These are phyloP conservation scores for Chaetodon trifascialis DNA, from an alignment of 2,113 vertebrate species.

Conservation along the genomic window DNA sequence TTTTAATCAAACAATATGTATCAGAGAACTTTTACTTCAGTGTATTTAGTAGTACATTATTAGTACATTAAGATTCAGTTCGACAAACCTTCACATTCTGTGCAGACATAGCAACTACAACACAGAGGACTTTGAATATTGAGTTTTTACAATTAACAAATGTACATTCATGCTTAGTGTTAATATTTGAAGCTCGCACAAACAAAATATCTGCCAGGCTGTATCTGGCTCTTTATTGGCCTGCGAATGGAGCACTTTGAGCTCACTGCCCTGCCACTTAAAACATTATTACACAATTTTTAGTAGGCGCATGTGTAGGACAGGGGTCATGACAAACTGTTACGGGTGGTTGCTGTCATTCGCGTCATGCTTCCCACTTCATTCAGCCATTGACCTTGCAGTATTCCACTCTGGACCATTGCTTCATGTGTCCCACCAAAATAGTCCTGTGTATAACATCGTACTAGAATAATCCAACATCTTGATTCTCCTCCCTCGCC, in stretches of 20 bases:
- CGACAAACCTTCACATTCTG: neutral
- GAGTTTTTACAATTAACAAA: neutral
- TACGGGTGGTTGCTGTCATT: neutral
- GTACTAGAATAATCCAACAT: neutral
- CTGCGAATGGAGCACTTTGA: neutral
- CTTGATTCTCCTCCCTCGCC: neutral
- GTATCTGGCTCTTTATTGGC: constrained; percentile 18
- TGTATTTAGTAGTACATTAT: neutral
- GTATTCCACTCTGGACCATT: constrained; percentile 13
- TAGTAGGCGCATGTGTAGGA: neutral
- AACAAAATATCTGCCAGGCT: neutral
- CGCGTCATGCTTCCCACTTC: neutral
- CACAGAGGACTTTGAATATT: neutral
- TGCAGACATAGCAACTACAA: neutral
- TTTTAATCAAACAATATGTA: neutral
- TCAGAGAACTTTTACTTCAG: neutral
- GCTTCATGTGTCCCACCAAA: neutral
- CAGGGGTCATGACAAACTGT: neutral
- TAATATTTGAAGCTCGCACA: neutral
- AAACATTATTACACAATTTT: neutral
- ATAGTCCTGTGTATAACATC: neutral
- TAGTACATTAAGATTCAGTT: neutral
- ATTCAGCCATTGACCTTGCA: constrained; percentile 20
- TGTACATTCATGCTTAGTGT: neutral
- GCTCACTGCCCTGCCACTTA: neutral